Evolutionary conservation across 1,140 invertebrate species (phyloP), one percentile per base, ranked within the genome.

Genomic region (Sarcophaga bullata): DNA sequence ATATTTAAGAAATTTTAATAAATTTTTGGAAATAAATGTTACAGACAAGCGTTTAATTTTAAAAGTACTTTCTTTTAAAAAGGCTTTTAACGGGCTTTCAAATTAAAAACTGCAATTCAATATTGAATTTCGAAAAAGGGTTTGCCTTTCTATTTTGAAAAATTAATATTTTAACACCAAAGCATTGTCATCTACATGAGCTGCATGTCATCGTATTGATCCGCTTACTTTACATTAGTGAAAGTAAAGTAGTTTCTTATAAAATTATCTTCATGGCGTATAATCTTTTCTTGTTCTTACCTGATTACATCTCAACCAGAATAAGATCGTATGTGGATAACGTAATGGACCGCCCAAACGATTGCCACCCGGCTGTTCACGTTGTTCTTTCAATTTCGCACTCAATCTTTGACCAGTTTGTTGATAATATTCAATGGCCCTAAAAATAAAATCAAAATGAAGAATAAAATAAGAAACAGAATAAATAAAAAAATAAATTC

Each of bases 241-340:
- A 46, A 6, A 76, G 8, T 76, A 76, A 46, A 15, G 50, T 8
- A 8, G 19, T n/a, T n/a, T n/a, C n/a, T n/a, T n/a, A n/a, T n/a
- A n/a, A 6, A 62, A 15, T 62, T 62, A 62, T 3, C 37, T 58
- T 37, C 0, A 80, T 58, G 6, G 6, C 0, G 6, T 2, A 37
- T 13, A 58, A 54, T 37, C 11, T 68, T 68, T n/a, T 15, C 17
- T 62, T 15, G 9, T 62, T 90, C 90, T 90, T 90, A 95, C 94
- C 93, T 95, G 93, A 84, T 97, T 93, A 88, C 95, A 96, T 84
- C 94, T 92, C 0, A 98, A 90, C 96, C 96, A 98, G 8, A 98
- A 91, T 19, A 98, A 93, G 84, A 96, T 90, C 1, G 93, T 92
- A 3, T 92, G 91, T 0, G 91, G 90, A 87, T 93, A 95, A 37